phyloP scores from a whole-genome alignment of 2,888 invertebrate genomes.

The Clivina fossor region DNA sequence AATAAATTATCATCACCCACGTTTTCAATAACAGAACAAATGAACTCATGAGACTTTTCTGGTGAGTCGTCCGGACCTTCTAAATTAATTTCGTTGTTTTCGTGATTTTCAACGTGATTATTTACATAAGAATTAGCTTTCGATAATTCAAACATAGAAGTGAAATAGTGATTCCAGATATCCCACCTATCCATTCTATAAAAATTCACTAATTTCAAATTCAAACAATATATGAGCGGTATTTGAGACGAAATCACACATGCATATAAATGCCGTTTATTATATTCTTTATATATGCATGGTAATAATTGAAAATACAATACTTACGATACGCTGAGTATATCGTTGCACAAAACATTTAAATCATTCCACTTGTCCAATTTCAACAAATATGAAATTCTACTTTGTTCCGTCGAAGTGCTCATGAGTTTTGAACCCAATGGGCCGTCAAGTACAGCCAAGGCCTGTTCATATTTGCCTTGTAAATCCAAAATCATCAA shows the following conservation, averaged over 20 bases:
- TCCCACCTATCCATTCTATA: conserved; percentile 71
- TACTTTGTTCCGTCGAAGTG: conserved; percentile 67
- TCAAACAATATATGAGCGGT: not conserved
- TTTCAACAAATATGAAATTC: conserved; percentile 72
- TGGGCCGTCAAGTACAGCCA: conserved; percentile 78
- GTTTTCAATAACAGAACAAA: conserved; percentile 51
- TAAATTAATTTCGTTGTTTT: conserved; percentile 40
- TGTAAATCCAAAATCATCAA: conserved; percentile 82
- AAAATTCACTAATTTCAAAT: conserved; percentile 22
- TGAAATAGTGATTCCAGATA: conserved; percentile 71
- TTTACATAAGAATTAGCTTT: conserved; percentile 43
- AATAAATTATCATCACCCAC: conserved; percentile 22
- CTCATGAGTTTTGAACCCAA: conserved; percentile 70
- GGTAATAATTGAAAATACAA: not conserved
- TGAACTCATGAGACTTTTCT: conserved; percentile 54
- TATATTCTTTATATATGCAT: not conserved
- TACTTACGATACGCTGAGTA: conserved; percentile 71
- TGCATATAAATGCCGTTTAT: not conserved
- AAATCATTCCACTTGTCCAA: conserved; percentile 74
- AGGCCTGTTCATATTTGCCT: conserved; percentile 78
- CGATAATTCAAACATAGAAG: conserved; percentile 68
- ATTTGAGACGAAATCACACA: not conserved
- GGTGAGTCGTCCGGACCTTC: conserved; percentile 49
- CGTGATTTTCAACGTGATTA: conserved; percentile 38
- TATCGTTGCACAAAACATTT: conserved; percentile 70